Conservation (phyloP, 2,113 vertebrate genomes). For the Cheirogaleus medius region DNA sequence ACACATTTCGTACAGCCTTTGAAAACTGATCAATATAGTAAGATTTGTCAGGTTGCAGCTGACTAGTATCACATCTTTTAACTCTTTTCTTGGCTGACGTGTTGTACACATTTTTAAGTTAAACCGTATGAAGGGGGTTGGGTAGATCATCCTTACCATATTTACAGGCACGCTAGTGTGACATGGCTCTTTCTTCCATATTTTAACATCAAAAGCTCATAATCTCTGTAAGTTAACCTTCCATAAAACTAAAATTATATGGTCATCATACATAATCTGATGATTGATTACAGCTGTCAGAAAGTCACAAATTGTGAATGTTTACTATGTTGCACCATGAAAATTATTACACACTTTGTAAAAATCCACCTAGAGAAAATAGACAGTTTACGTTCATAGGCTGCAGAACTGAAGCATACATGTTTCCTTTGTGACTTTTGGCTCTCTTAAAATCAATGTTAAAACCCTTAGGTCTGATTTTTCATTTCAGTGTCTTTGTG, state of each 20-base stretch:
- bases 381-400: slow-evolving; percentile 59
- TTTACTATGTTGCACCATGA: slow-evolving; percentile 75
- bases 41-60: slow-evolving; percentile 85
- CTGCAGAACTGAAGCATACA: slow-evolving; percentile 43
- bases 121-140: slow-evolving; percentile 79
- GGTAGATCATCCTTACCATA: slow-evolving; percentile 51
- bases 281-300: slow-evolving; percentile 82
- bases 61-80: slow-evolving; percentile 82
- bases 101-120: slow-evolving; percentile 81
- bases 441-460: slow-evolving; percentile 84
- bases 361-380: slow-evolving; percentile 63
- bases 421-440: slow-evolving; percentile 78
- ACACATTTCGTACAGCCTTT: slow-evolving; percentile 82
- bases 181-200: slow-evolving; percentile 67
- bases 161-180: slow-evolving; percentile 73
- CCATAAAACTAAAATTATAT: slow-evolving; percentile 83
- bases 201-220: slow-evolving; percentile 83
- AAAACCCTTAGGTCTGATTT: slow-evolving; percentile 86
- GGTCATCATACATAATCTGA: slow-evolving; percentile 83
- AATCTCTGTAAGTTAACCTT: slow-evolving; percentile 83
- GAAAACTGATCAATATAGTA: slow-evolving; percentile 85
- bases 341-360: slow-evolving; percentile 63
- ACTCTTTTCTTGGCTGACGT: slow-evolving; percentile 78
- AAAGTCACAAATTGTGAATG: slow-evolving; percentile 77
- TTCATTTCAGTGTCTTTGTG: slow-evolving; percentile 83